These are phyloP conservation scores for Philereme vetulata DNA, from an alignment of 2,888 invertebrate genomes.

Conservation along the genomic window DNA sequence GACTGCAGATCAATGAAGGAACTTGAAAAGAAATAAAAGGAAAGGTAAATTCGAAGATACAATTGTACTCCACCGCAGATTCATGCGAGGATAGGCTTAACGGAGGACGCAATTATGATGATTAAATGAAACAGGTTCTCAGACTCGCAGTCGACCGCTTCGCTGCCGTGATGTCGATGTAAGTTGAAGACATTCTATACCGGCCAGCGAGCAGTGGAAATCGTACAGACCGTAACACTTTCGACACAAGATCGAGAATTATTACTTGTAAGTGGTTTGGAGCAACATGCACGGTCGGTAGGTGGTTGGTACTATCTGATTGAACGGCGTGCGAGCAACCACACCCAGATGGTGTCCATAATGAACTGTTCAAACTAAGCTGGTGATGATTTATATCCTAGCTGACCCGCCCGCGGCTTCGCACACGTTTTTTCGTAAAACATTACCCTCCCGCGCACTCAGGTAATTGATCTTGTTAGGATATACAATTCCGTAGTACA, in stretches of 20 bases:
- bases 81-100: slow-evolving; percentile 67
- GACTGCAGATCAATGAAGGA: neutral
- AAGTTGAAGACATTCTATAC: slow-evolving; percentile 52
- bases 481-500: too few species aligned
- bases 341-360: slow-evolving; percentile 36
- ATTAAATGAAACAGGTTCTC: slow-evolving; percentile 80
- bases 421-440: too few species aligned
- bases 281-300: slow-evolving; percentile 26
- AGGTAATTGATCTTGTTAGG: too few species aligned
- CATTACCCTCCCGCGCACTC: too few species aligned
- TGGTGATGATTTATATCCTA: slow-evolving; percentile 27
- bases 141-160: slow-evolving; percentile 52
- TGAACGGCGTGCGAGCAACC: slow-evolving; percentile 32
- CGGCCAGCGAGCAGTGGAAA: slow-evolving; percentile 21
- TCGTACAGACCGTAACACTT: slow-evolving; percentile 34
- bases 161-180: slow-evolving; percentile 63
- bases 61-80: slow-evolving; percentile 43
- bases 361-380: slow-evolving; percentile 17
- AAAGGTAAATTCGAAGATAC: slow-evolving; percentile 44
- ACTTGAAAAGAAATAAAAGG: slow-evolving; percentile 7
- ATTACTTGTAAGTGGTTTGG: slow-evolving; percentile 26
- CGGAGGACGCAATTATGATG: slow-evolving; percentile 82
- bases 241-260: slow-evolving; percentile 38
- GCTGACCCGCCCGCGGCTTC: too few species aligned
- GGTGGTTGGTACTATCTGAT: slow-evolving; percentile 35